Base-by-base conservation (phyloP, 2,888 invertebrate species). In the Synergus umbraculus region DNA sequence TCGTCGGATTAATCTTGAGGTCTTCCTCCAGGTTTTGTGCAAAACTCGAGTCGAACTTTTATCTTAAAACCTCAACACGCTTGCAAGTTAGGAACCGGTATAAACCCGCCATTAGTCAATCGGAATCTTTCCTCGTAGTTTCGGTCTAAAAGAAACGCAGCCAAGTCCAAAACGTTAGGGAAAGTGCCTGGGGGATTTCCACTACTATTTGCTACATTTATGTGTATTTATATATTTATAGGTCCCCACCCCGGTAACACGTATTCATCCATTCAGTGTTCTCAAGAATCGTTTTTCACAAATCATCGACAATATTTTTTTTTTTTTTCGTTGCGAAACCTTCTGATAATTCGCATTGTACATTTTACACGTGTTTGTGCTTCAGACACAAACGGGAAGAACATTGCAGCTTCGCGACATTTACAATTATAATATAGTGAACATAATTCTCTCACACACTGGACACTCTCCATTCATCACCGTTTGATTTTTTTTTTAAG, bases 81-180 rank as follows among this genome's bases (percentile, higher is more conserved):
- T 60, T 60, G 22, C 60, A 60, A 60, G 60, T 37, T 37, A 73
- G 69, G 37, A 54, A 73, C 69, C 22, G 18, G 60, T 37, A 49
- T 73, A 73, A 73, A 73, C 49, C 49, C 69, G 54, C 37, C 54
- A 73, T 73, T 54, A 54, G 69, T 73, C 54, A 73, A 73, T 73
- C 29, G 37, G 49, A 73, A 73, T 73, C 73, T 69, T 69, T 49
- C n/a, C 49, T 46, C 69, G 29, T 22, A 46, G 4, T 49, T 69
- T 69, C 46, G 10, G 22, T 54, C 54, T n/a, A 54, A 66, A 41
- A 73, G 73, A 73, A 73, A 54, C 15, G 22, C 44, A 67, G 46
- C 18, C 13, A 67, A 29, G 69, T 69, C 46, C 69, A 69, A 69
- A 69, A 54, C 73, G 54, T 54, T 54, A 54, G n/a, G 37, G 29